Evolutionary conservation across 2,797 vertebrate genomes (phyloP).

Genomic region (Erethizon dorsatum): DNA sequence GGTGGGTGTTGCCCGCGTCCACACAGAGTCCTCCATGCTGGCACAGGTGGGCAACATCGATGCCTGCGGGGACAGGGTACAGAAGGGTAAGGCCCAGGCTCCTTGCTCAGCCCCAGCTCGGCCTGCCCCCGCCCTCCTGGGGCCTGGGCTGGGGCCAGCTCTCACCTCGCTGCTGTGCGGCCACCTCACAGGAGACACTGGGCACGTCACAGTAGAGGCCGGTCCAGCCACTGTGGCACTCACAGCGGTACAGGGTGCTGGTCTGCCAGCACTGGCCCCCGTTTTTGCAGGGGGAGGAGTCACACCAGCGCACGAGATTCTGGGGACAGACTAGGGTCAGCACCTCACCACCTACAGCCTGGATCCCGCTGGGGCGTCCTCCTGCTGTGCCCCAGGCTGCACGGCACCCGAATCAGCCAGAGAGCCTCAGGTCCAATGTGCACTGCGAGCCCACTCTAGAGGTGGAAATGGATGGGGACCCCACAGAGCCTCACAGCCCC

Average conservation of each 20-base stretch:
- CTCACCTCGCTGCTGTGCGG: slow-evolving; percentile 95
- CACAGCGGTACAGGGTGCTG: slow-evolving; percentile 93
- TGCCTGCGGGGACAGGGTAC: slow-evolving; percentile 85
- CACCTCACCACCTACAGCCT: background rate
- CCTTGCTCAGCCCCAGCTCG: background rate
- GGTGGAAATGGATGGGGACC: background rate
- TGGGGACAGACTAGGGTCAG: slow-evolving; percentile 76
- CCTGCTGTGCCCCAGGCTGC: fast-evolving
- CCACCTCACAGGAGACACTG: slow-evolving; percentile 97
- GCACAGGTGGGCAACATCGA: slow-evolving; percentile 93
- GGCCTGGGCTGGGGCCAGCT: background rate
- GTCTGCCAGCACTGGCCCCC: slow-evolving; percentile 96
- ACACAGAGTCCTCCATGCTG: slow-evolving; percentile 96
- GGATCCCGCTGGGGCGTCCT: background rate
- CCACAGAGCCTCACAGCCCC: too few species aligned
- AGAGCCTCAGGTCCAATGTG: fast-evolving
- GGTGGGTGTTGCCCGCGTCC: slow-evolving; percentile 95
- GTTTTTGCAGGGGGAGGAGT: slow-evolving; percentile 97
- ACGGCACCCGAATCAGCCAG: fast-evolving
- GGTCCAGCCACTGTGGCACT: slow-evolving; percentile 96
- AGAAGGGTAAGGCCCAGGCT: background rate
- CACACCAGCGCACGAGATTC: slow-evolving; percentile 97
- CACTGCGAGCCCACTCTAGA: background rate
- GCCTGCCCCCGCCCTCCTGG: fast-evolving
- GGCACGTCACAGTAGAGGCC: slow-evolving; percentile 97